Evolutionary conservation across 2,888 invertebrate species (phyloP).

Genomic region (Trichopoda pennipes): DNA sequence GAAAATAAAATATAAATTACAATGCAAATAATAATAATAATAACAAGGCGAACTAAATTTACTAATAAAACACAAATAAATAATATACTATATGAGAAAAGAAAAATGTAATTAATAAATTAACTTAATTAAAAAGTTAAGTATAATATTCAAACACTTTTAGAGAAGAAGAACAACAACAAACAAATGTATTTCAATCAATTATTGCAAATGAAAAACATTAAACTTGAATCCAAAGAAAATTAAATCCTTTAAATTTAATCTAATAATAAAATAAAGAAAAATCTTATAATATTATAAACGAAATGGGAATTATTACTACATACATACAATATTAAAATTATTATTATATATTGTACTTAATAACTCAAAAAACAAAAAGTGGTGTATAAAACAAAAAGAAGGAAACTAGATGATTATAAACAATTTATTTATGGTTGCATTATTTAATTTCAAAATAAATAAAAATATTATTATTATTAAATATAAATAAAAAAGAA

Average conservation of each 20-base stretch:
- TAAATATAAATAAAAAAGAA: slow-evolving; percentile 70
- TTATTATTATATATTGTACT: slow-evolving; percentile 56
- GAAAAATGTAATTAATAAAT: slow-evolving; percentile 65
- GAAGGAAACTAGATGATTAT: slow-evolving; percentile 65
- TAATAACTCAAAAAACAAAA: slow-evolving; percentile 53
- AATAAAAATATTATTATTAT: slow-evolving; percentile 69
- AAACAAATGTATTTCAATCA: slow-evolving; percentile 63
- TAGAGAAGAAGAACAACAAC: slow-evolving; percentile 39
- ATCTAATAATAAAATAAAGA: slow-evolving; percentile 46
- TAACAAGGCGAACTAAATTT: slow-evolving; percentile 67
- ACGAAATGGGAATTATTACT: slow-evolving; percentile 68
- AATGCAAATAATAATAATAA: slow-evolving; percentile 57
- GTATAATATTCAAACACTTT: slow-evolving; percentile 60
- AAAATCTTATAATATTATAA: slow-evolving; percentile 56
- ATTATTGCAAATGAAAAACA: slow-evolving; percentile 52
- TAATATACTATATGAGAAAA: slow-evolving; percentile 69
- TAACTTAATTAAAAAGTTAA: slow-evolving; percentile 54
- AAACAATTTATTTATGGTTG: slow-evolving; percentile 78
- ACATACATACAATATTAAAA: slow-evolving; percentile 65
- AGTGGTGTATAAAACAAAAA: slow-evolving; percentile 62
- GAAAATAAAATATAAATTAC: slow-evolving; percentile 59
- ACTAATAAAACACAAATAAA: no score
- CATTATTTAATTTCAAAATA: slow-evolving; percentile 76
- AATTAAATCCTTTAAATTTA: slow-evolving; percentile 60
- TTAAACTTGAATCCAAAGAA: slow-evolving; percentile 54